These are phyloP conservation scores for Drosophila malerkotliana DNA, from an alignment of 1,140 invertebrate genomes.

Conservation along the genomic window DNA sequence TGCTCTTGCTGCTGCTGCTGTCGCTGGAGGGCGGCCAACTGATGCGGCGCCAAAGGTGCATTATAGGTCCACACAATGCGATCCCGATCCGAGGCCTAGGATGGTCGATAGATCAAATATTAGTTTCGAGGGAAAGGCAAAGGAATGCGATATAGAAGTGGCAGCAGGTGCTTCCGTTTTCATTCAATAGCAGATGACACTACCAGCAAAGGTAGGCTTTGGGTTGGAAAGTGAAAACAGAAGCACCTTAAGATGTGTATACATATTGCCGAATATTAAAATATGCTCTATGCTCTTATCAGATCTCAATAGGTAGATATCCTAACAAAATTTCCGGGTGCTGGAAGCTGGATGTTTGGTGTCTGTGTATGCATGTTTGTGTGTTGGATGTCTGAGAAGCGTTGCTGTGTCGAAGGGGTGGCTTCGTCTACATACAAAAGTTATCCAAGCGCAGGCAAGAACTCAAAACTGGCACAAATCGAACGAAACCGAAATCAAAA, in stretches of 20 bases:
- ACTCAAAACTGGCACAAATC: constrained; percentile 59
- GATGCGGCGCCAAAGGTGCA: constrained; percentile 87
- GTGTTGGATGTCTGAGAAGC: constrained; percentile 29
- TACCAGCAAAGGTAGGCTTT: neutral
- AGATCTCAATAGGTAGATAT: constrained; percentile 7
- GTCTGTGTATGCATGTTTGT: constrained; percentile 26
- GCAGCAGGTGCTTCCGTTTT: constrained; percentile 1
- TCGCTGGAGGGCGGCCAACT: constrained; percentile 53
- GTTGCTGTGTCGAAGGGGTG: constrained; percentile 34
- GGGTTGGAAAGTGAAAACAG: neutral
- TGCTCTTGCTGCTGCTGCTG: constrained; percentile 85
- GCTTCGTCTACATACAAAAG: constrained; percentile 62
- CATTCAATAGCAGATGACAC: neutral
- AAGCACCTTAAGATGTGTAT: neutral
- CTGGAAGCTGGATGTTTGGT: constrained; percentile 10
- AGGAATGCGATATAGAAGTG: neutral
- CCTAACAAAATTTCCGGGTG: constrained; percentile 54
- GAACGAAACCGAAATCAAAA: constrained; percentile 42
- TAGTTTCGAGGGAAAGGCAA: constrained; percentile 25
- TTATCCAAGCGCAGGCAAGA: constrained; percentile 67
- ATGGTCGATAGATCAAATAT: constrained; percentile 40
- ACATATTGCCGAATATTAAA: neutral
- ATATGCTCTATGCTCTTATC: neutral
- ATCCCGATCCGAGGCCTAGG: constrained; percentile 84
- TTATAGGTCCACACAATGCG: constrained; percentile 96